These are phyloP conservation scores for Poecilobothrus nobilitatus DNA, from an alignment of 2,888 invertebrate genomes.

Conservation along the genomic window DNA sequence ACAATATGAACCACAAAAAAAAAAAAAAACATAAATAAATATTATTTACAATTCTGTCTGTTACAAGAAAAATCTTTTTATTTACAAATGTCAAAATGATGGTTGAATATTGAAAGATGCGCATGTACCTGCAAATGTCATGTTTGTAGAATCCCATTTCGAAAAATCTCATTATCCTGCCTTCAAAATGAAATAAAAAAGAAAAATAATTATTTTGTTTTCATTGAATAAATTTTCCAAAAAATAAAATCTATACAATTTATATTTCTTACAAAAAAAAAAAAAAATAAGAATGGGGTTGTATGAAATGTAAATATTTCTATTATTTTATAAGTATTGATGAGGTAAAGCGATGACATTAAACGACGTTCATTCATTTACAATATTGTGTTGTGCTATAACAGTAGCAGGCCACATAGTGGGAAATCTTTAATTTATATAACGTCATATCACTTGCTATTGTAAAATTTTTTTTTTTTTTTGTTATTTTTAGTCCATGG, in stretches of 20 bases:
- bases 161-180: no score
- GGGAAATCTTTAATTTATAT: neutral
- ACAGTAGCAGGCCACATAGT: neutral
- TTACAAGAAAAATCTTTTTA: no score
- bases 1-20: no score
- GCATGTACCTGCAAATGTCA: neutral
- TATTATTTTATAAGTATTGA: neutral
- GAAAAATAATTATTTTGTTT: neutral
- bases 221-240: neutral
- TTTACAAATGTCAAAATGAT: slow-evolving; percentile 2
- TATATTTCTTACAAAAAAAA: no score
- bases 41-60: no score
- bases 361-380: neutral
- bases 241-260: neutral
- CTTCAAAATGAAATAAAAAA: no score
- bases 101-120: neutral
- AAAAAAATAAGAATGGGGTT: no score
- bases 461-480: neutral
- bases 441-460: slow-evolving; percentile 2
- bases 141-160: neutral
- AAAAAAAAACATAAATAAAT: no score
- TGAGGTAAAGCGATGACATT: neutral
- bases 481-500: neutral
- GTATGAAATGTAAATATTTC: neutral
- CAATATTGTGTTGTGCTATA: neutral